Percentiles rank a stretch among this genome's conserved stretches.
Evolutionary conservation across 2,797 vertebrate species (phyloP).

Genomic region (Paguma larvata): DNA sequence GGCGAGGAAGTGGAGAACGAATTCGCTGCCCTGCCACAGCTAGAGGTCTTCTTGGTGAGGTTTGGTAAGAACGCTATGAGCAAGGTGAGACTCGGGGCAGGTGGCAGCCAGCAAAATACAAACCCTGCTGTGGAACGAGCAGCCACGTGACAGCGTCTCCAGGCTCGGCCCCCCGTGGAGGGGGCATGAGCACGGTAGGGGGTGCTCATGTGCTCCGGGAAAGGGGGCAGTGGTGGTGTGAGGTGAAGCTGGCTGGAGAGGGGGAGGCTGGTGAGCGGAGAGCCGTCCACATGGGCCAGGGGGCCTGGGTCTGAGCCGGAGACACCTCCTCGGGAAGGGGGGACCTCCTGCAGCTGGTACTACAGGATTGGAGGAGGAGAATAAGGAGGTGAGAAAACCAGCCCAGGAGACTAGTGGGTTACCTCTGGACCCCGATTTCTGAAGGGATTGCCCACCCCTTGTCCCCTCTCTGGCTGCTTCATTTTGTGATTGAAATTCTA

Average conservation of each 20-base stretch:
- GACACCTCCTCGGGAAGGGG: neutral
- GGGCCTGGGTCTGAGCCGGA: neutral
- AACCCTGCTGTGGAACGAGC: neutral
- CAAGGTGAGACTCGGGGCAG: neutral
- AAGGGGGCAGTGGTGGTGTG: neutral
- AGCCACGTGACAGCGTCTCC: fast-evolving
- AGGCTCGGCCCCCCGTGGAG: neutral
- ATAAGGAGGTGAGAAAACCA: neutral
- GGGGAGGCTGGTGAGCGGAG: neutral
- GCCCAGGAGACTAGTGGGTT: neutral
- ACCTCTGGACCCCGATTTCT: neutral
- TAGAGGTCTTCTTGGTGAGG: neutral
- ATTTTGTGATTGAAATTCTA: neutral
- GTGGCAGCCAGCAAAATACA: neutral
- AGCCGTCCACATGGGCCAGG: fast-evolving
- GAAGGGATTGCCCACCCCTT: fast-evolving
- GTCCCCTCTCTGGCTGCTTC: neutral
- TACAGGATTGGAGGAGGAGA: fast-evolving
- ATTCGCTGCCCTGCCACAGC: neutral
- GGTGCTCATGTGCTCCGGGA: fast-evolving
- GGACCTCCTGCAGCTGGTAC: neutral
- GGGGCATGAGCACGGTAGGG: fast-evolving
- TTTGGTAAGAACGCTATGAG: neutral
- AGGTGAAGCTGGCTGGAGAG: neutral
- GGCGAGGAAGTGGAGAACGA: neutral